phyloP scores from a whole-genome alignment of 2,113 vertebrate genomes.

The Cromileptes altivelis region DNA sequence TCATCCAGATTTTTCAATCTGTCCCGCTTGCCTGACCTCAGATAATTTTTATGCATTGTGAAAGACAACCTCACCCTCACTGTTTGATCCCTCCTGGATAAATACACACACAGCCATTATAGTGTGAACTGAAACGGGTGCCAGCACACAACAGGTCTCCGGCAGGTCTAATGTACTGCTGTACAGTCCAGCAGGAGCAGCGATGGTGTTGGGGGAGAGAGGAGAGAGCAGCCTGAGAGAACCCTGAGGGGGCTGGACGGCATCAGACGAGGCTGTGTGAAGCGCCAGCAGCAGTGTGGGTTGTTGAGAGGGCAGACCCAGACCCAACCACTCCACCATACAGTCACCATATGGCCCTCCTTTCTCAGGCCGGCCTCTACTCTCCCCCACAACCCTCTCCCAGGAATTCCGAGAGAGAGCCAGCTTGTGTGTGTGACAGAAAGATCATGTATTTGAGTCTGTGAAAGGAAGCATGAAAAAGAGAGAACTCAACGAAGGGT shows the following conservation, averaged over 20 bases:
- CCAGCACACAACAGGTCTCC: slow-evolving; percentile 7
- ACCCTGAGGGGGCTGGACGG: slow-evolving; percentile 60
- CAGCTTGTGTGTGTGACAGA: slow-evolving; percentile 18
- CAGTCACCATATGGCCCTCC: slow-evolving; percentile 72
- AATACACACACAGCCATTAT: not conserved
- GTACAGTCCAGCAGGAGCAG: slow-evolving; percentile 23
- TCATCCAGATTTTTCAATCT: slow-evolving; percentile 42
- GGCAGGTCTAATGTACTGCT: not conserved
- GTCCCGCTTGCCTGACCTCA: slow-evolving; percentile 38
- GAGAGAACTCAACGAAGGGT: not conserved
- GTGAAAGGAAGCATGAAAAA: slow-evolving; percentile 3
- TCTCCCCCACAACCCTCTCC: slow-evolving; percentile 2
- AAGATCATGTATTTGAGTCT: slow-evolving; percentile 25
- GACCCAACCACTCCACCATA: slow-evolving; percentile 66
- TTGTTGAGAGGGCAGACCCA: slow-evolving; percentile 59
- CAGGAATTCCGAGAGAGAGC: slow-evolving; percentile 31
- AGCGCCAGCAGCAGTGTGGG: slow-evolving; percentile 69
- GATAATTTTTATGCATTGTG: slow-evolving; percentile 23
- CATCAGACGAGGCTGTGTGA: slow-evolving; percentile 41
- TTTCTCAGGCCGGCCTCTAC: slow-evolving; percentile 51
- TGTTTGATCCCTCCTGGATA: not conserved
- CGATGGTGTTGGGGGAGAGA: not conserved
- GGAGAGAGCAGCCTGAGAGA: slow-evolving; percentile 43
- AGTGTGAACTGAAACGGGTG: not conserved
- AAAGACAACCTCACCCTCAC: slow-evolving; percentile 20